Evolutionary conservation across 2,113 vertebrate species (phyloP).

Genomic region (Etheostoma spectabile): DNA sequence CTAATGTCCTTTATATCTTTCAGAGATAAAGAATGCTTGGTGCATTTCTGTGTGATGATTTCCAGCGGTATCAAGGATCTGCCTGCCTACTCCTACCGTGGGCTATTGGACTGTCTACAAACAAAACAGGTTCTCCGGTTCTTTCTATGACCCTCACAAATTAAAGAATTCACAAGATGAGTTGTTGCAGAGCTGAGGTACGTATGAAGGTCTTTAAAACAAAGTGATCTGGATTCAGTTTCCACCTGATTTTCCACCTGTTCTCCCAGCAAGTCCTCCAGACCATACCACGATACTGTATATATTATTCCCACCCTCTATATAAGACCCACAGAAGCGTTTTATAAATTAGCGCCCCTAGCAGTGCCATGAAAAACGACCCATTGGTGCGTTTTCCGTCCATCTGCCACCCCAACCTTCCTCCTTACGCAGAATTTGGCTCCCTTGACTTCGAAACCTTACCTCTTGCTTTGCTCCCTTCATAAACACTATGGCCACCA

Average conservation of each 20-base stretch:
- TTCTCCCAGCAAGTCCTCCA: conserved; percentile 19
- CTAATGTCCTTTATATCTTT: conserved; percentile 82
- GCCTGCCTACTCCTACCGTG: conserved; percentile 37
- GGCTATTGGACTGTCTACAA: conserved; percentile 62
- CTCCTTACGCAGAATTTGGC: too few relatives aligned
- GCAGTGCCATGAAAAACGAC: too few relatives aligned
- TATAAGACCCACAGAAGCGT: too few relatives aligned
- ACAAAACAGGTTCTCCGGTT: conserved; percentile 38
- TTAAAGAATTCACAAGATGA: conserved; percentile 14
- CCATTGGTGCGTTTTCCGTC: too few relatives aligned
- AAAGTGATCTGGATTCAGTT: conserved; percentile 39
- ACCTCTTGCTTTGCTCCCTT: too few relatives aligned
- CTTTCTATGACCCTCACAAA: conserved; percentile 2
- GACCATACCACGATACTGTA: too few relatives aligned
- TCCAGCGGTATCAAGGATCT: conserved; percentile 57
- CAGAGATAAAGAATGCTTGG: conserved; percentile 61
- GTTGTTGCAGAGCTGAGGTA: conserved; percentile 15
- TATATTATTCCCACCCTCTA: too few relatives aligned
- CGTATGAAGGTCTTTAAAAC: conserved; percentile 3
- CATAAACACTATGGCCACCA: too few relatives aligned
- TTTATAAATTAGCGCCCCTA: too few relatives aligned
- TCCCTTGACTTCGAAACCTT: too few relatives aligned
- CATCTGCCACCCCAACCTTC: too few relatives aligned
- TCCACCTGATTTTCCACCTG: conserved; percentile 49
- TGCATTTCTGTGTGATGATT: conserved; percentile 64